phyloP scores from a whole-genome alignment of 2,797 vertebrate species.

The Diplodus puntazzo region DNA sequence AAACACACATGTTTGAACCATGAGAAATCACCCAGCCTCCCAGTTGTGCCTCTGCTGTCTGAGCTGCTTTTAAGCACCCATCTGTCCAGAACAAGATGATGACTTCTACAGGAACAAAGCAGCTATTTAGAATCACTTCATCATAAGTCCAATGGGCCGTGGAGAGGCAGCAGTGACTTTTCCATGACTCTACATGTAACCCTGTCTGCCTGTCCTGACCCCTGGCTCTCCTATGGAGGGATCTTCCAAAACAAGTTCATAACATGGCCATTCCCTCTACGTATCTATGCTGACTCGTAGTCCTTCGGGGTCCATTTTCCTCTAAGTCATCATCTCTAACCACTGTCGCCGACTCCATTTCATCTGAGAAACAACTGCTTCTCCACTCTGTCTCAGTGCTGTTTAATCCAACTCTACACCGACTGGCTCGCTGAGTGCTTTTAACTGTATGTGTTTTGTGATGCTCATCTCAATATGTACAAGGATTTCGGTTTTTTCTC shows the following conservation, averaged over 20 bases:
- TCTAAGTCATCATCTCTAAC: conserved; percentile 62
- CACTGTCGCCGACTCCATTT: conserved; percentile 57
- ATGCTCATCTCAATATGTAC: conserved; percentile 25
- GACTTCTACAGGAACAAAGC: conserved; percentile 68
- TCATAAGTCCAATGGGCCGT: conserved; percentile 55
- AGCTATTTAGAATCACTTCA: conserved; percentile 72
- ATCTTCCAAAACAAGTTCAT: conserved; percentile 69
- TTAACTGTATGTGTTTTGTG: conserved; percentile 15
- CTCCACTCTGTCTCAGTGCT: conserved; percentile 38
- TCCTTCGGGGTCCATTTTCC: conserved; percentile 61
- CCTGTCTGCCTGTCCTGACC: conserved; percentile 62
- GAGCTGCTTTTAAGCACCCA: conserved; percentile 39
- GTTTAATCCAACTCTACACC: conserved; percentile 33
- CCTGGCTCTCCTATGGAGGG: conserved; percentile 46
- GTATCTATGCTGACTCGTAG: conserved; percentile 64
- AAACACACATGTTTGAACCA: conserved; percentile 11
- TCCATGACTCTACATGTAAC: conserved; percentile 61
- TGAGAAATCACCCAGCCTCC: conserved; percentile 30
- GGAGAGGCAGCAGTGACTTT: conserved; percentile 66
- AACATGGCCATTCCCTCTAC: conserved; percentile 55
- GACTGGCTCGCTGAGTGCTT: conserved; percentile 22
- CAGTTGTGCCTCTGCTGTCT: conserved; percentile 43
- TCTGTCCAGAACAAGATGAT: conserved; percentile 63
- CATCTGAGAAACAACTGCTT: conserved; percentile 50
- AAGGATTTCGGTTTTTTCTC: conserved; percentile 21